Conservation (phyloP, 2,113 vertebrate genomes). For the Calyptommatus sinebrachiatus region DNA sequence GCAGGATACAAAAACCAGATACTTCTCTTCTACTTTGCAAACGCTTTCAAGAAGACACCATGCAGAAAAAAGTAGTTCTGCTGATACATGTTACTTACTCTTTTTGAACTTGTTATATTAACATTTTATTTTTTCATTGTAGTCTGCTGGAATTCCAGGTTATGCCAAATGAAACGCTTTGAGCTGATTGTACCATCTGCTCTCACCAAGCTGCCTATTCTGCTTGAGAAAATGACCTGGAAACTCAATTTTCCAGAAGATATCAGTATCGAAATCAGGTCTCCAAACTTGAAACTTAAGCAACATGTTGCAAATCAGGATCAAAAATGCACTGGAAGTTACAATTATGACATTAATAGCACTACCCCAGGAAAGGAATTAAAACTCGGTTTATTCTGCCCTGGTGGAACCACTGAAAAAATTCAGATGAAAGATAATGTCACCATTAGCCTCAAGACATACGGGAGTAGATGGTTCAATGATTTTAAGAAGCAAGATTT, state of each 20-base stretch:
- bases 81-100: too few species aligned
- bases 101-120: too few species aligned
- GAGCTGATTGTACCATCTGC: conserved; percentile 71
- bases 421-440: conserved; percentile 82
- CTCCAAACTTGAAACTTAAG: conserved; percentile 70
- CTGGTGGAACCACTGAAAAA: conserved; percentile 76
- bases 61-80: not conserved
- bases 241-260: conserved; percentile 69
- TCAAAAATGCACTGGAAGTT: conserved; percentile 69
- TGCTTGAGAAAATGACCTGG: conserved; percentile 81
- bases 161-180: conserved; percentile 61
- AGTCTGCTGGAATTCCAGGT: conserved; percentile 67
- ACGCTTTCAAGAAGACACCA: too few species aligned
- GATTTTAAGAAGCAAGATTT: conserved; percentile 65
- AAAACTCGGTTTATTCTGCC: conserved; percentile 84
- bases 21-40: too few species aligned
- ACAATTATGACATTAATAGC: conserved; percentile 67
- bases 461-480: conserved; percentile 46
- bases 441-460: conserved; percentile 70
- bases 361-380: conserved; percentile 57
- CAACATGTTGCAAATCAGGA: conserved; percentile 67
- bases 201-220: conserved; percentile 72
- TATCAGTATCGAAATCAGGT: conserved; percentile 67
- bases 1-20: too few species aligned
- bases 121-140: conserved; percentile 23